phyloP scores from a whole-genome alignment of 2,797 vertebrate genomes.

The Sebastes minor region DNA sequence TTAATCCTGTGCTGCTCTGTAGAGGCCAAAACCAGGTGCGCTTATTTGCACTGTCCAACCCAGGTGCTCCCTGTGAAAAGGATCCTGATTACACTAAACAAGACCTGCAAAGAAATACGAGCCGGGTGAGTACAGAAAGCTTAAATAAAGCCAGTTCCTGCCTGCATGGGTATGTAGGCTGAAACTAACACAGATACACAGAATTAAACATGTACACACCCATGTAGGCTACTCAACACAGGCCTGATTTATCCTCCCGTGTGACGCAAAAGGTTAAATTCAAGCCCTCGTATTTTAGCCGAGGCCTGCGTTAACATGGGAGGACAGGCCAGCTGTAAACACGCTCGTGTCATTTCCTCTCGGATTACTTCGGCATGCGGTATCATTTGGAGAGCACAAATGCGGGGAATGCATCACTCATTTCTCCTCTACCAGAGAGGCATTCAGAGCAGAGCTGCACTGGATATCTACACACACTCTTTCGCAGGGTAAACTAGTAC shows the following conservation, averaged over 20 bases:
- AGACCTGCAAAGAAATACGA: slow-evolving; percentile 58
- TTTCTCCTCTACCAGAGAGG: slow-evolving; percentile 33
- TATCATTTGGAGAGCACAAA: slow-evolving; percentile 62
- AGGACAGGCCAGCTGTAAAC: slow-evolving; percentile 73
- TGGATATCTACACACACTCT: slow-evolving; percentile 10
- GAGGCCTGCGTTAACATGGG: slow-evolving; percentile 42
- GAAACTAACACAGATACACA: slow-evolving; percentile 33
- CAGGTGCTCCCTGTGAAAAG: slow-evolving; percentile 58
- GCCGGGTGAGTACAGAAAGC: slow-evolving; percentile 40
- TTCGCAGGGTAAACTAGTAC: neutral
- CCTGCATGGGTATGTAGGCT: neutral
- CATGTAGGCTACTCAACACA: slow-evolving; percentile 5
- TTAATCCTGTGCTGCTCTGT: slow-evolving; percentile 49
- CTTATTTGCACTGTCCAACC: slow-evolving; percentile 38
- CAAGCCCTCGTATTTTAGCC: slow-evolving; percentile 28
- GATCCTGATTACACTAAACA: slow-evolving; percentile 55
- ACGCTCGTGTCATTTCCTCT: slow-evolving; percentile 81
- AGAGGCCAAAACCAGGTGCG: slow-evolving; percentile 68
- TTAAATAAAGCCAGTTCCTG: slow-evolving; percentile 32
- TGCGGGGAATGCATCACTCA: slow-evolving; percentile 63
- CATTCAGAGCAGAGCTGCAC: slow-evolving; percentile 28
- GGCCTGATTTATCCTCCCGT: slow-evolving; percentile 17
- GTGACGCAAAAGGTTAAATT: slow-evolving; percentile 32
- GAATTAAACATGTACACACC: slow-evolving; percentile 35
- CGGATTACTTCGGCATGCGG: slow-evolving; percentile 69